Percentiles rank a stretch among this genome's conserved stretches.
Evolutionary conservation across 1,140 invertebrate species (phyloP).

Genomic region (Paraescarpia echinospica): DNA sequence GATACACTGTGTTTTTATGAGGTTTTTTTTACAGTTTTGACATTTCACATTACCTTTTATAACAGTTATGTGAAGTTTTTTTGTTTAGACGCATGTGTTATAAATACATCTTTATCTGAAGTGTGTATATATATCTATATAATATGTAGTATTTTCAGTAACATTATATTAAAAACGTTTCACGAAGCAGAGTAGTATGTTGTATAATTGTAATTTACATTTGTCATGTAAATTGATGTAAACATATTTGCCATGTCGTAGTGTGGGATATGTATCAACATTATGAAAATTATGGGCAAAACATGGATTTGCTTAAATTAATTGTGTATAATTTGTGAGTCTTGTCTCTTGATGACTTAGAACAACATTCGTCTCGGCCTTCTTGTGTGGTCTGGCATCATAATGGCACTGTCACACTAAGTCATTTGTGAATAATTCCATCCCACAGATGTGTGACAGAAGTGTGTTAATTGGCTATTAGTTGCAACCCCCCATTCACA

Average conservation of each 20-base stretch:
- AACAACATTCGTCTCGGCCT: background rate
- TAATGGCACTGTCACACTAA: background rate
- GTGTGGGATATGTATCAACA: background rate
- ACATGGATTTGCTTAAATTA: too few species aligned
- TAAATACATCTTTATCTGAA: too few species aligned
- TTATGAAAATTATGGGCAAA: too few species aligned
- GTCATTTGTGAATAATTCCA: background rate
- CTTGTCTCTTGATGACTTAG: background rate
- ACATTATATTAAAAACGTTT: background rate
- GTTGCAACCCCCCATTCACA: too few species aligned
- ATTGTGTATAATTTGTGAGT: too few species aligned
- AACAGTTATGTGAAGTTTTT: too few species aligned
- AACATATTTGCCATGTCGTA: background rate
- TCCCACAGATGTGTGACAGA: background rate
- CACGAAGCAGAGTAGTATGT: background rate
- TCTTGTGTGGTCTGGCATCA: background rate
- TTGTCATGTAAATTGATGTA: background rate
- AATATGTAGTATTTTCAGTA: too few species aligned
- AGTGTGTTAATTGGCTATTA: background rate
- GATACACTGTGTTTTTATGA: background rate
- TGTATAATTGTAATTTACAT: background rate
- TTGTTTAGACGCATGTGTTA: too few species aligned
- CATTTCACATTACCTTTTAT: too few species aligned
- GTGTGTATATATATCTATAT: too few species aligned
- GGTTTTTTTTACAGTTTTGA: too few species aligned